Base-by-base conservation (phyloP, 2,797 vertebrate genomes). In the Pteronotus mesoamericanus region DNA sequence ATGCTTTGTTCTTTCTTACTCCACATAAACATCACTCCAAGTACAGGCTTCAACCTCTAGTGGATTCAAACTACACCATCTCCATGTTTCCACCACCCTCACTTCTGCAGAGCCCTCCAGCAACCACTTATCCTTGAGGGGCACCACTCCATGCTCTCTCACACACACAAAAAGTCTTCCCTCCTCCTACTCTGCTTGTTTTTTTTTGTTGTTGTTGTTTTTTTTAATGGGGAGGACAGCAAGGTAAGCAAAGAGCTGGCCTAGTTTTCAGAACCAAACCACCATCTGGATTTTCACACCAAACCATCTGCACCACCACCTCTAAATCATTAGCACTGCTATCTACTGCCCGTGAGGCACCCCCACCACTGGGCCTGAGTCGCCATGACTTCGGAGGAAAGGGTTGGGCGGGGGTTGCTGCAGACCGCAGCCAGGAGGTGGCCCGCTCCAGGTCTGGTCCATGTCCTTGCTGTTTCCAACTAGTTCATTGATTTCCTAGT, bases 191-290 rank as follows among this genome's bases (percentile, higher is more conserved):
- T 80, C 79, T 69, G 22, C 32, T 59, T 34, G 11, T 42, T 48
- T 72, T 14, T 77, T 26, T n/a, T 39, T n/a, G 5, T 53, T 53
- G n/a, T 19, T 16, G 18, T 53, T 53, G 18, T 24, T 74, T 34
- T 92, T 51, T 68, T 42, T 32, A 53, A 48, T 44, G 21, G n/a
- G 21, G 34, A 88, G 29, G 71, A 92, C 1, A 57, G 26, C 44
- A 84, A 89, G 39, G 46, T 46, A 72, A 72, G 39, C 79, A 15
- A 83, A 92, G 5, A 64, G 37, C 51, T 91, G 32, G 78, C 68
- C 59, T 53, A 37, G 12, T 77, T 94, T 94, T 92, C 37, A 68
- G 87, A 72, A 87, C 15, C 48, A 84, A 74, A 57, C 34, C 19
- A 57, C 55, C 18, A 55, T 34, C 19, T 46, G n/a, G 21, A 34